A percentile compares a stretch with the other conserved stretches of the same genome.
Evolutionary conservation across 2,888 invertebrate genomes (phyloP).

Genomic region (Plebejus argus): DNA sequence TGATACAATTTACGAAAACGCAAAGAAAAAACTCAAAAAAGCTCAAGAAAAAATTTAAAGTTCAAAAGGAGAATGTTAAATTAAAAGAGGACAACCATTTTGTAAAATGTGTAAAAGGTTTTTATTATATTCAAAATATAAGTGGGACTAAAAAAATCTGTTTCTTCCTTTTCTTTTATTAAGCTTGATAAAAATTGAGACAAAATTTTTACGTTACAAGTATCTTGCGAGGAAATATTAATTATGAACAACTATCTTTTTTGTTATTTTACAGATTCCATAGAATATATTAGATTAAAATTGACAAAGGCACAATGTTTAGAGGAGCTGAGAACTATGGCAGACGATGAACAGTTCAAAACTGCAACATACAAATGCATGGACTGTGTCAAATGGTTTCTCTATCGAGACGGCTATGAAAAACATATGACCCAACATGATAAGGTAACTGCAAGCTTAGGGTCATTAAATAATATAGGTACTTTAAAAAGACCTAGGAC

Average conservation of each 20-base stretch:
- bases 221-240: no score
- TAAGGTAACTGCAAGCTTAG: no score
- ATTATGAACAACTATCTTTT: no score
- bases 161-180: background rate
- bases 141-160: background rate
- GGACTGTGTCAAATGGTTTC: conserved; percentile 61
- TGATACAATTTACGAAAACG: conserved; percentile 18
- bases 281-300: conserved; percentile 1
- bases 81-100: conserved; percentile 22
- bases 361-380: conserved; percentile 54
- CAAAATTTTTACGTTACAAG: no score
- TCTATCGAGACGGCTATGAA: conserved; percentile 55
- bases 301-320: conserved; percentile 56
- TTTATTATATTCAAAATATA: conserved; percentile 10
- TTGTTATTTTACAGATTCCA: background rate
- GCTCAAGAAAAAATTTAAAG: conserved; percentile 42
- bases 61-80: conserved; percentile 39
- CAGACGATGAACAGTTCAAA: conserved; percentile 50
- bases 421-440: conserved; percentile 62
- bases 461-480: background rate
- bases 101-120: conserved; percentile 33
- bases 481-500: background rate
- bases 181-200: no score
- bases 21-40: conserved; percentile 39
- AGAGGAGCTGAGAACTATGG: conserved; percentile 51